phyloP scores from a whole-genome alignment of 2,113 vertebrate genomes.

The Pygoscelis antarcticus region DNA sequence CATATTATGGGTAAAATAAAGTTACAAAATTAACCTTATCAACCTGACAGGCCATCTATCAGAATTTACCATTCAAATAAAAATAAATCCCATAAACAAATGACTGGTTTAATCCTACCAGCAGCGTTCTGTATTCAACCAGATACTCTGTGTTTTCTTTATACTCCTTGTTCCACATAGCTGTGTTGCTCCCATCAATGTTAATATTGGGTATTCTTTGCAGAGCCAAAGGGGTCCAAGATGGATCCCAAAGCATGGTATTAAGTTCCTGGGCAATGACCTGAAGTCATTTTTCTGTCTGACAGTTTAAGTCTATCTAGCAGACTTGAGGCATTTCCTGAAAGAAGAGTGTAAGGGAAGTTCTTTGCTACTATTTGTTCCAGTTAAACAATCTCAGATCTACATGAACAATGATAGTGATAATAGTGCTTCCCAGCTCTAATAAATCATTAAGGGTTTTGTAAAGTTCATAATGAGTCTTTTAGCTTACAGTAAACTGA shows the following conservation, averaged over 20 bases:
- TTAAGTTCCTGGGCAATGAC: neutral
- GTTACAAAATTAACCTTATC: neutral
- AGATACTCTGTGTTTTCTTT: neutral
- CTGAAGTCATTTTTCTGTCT: neutral
- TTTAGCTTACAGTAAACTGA: neutral
- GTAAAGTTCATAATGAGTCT: neutral
- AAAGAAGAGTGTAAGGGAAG: neutral
- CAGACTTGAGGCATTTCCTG: neutral
- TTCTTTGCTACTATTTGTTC: neutral
- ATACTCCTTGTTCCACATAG: neutral
- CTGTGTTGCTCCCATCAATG: neutral
- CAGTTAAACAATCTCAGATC: neutral
- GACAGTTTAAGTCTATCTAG: neutral
- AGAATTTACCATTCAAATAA: conserved; percentile 15
- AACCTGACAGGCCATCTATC: neutral
- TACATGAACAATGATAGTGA: neutral
- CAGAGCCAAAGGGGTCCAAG: neutral
- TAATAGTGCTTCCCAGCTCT: neutral
- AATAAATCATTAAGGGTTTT: neutral
- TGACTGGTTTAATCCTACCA: neutral
- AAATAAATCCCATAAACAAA: neutral
- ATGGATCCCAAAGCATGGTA: neutral
- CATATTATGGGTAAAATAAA: neutral
- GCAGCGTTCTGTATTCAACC: neutral
- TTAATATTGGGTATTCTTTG: neutral